Conservation (phyloP, 2,797 vertebrate genomes). For the Siniperca undulata region DNA sequence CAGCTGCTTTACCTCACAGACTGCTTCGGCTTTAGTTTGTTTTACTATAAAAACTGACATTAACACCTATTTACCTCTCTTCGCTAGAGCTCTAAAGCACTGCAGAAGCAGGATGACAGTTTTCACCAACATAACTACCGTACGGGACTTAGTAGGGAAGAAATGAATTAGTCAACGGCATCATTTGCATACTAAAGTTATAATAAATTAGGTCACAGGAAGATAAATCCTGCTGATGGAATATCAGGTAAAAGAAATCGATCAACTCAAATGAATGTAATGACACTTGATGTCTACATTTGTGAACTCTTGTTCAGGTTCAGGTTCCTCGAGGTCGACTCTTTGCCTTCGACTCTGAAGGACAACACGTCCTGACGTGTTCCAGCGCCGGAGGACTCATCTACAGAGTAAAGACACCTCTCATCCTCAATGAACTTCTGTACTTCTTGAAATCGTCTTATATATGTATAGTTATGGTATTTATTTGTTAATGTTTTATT, state of each 20-base stretch:
- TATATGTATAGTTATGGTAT: neutral
- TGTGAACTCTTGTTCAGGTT: slow-evolving; percentile 82
- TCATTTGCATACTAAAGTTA: neutral
- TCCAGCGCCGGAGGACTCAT: slow-evolving; percentile 92
- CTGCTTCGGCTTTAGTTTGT: neutral
- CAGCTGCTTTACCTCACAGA: neutral
- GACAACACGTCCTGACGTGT: slow-evolving; percentile 94
- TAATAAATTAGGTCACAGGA: neutral
- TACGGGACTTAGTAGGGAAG: too few species aligned
- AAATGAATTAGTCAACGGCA: neutral
- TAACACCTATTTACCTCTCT: neutral
- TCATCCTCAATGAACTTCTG: neutral
- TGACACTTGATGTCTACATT: neutral
- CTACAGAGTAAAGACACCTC: slow-evolving; percentile 87
- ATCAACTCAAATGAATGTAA: neutral
- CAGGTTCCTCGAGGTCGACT: slow-evolving; percentile 94
- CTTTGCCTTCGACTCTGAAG: slow-evolving; percentile 97
- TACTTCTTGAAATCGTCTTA: neutral
- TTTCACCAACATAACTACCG: neutral
- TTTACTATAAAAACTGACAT: neutral
- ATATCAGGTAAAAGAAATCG: neutral
- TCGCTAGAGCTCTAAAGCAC: neutral
- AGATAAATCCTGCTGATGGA: neutral
- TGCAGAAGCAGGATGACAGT: neutral
- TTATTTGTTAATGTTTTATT: neutral